A percentile compares a stretch with the other conserved stretches of the same genome.
phyloP scores from a whole-genome alignment of 2,113 vertebrate species.

The Gambusia affinis region DNA sequence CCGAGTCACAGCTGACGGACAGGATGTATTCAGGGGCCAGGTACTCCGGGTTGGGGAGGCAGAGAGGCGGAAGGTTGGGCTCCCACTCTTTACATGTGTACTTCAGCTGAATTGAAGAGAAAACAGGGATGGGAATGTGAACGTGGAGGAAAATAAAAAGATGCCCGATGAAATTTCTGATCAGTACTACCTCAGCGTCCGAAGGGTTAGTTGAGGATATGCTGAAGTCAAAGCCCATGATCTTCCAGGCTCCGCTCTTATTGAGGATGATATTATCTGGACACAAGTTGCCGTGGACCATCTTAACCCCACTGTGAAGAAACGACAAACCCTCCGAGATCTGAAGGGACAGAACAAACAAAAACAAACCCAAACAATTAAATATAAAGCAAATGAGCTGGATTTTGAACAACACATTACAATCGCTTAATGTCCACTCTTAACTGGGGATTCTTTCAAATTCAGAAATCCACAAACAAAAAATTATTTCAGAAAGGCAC shows the following conservation, averaged over 20 bases:
- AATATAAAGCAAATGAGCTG: background rate
- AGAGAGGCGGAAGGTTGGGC: conserved; percentile 93
- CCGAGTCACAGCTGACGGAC: conserved; percentile 96
- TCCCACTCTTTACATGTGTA: conserved; percentile 98
- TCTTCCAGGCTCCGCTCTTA: conserved; percentile 98
- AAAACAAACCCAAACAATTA: background rate
- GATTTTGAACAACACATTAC: background rate
- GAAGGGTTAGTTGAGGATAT: conserved; percentile 92
- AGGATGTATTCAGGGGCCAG: conserved; percentile 98
- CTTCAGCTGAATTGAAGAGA: conserved; percentile 79
- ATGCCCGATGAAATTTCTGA: too few species aligned
- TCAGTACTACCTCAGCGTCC: conserved; percentile 86
- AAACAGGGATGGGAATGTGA: background rate
- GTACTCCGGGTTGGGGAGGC: conserved; percentile 97
- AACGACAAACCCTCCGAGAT: conserved; percentile 97
- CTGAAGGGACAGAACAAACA: conserved; percentile 67
- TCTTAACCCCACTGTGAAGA: conserved; percentile 97
- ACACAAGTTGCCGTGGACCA: conserved; percentile 96
- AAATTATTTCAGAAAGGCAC: too few species aligned
- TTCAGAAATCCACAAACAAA: too few species aligned
- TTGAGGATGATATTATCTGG: conserved; percentile 97
- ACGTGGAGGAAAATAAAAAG: background rate
- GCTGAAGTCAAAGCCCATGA: conserved; percentile 99
- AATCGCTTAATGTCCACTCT: background rate
- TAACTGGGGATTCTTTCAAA: too few species aligned